Conservation (phyloP, 2,888 invertebrate genomes). For the Cheiracanthium punctorium region DNA sequence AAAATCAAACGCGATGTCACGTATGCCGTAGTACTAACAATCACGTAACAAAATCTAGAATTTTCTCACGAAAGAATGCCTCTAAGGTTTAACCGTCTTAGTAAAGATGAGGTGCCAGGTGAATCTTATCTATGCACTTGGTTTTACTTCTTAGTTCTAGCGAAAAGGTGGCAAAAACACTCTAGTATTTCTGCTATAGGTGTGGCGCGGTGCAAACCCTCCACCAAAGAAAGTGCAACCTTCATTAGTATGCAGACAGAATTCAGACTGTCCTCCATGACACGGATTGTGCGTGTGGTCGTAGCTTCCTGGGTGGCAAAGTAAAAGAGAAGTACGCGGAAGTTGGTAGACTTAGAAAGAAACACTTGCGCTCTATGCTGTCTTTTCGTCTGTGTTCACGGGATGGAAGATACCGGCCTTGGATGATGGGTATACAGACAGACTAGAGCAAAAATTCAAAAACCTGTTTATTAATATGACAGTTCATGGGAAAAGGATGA, state of each 20-base stretch:
- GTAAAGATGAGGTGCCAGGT: not conserved
- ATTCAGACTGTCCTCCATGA: slow-evolving; percentile 32
- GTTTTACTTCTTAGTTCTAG: too few species aligned
- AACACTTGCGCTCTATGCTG: not conserved
- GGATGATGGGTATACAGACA: not conserved
- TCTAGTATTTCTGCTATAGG: too few species aligned
- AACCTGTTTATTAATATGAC: too few species aligned
- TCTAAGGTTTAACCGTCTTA: too few species aligned
- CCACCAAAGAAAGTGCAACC: not conserved
- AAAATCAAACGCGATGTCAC: too few species aligned
- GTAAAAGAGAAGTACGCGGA: slow-evolving; percentile 31
- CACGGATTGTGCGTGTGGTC: slow-evolving; percentile 33
- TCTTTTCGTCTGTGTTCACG: too few species aligned
- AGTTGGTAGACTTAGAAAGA: slow-evolving; percentile 9
- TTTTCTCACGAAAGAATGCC: too few species aligned
- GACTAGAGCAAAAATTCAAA: too few species aligned
- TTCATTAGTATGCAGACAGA: slow-evolving; percentile 64
- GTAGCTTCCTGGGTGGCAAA: slow-evolving; percentile 50
- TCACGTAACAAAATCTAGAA: too few species aligned
- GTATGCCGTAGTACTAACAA: too few species aligned
- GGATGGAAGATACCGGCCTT: not conserved
- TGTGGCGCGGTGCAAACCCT: not conserved
- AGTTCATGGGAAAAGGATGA: too few species aligned
- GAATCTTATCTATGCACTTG: too few species aligned
- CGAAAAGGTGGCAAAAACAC: not conserved